phyloP scores from a whole-genome alignment of 1,140 invertebrate species.

The roundworm (Caenorhabditis elegans) region DNA sequence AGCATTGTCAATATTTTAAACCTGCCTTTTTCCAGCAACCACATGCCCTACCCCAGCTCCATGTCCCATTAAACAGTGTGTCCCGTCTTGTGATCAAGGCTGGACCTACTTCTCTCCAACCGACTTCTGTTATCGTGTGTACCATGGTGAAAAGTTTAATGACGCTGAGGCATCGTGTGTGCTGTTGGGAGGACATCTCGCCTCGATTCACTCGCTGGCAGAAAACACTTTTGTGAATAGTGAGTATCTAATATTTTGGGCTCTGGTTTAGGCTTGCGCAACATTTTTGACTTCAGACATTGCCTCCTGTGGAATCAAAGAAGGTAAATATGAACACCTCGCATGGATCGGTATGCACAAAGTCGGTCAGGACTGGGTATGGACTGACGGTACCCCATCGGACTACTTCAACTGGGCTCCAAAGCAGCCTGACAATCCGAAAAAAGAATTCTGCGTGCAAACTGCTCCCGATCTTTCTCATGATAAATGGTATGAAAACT shows the following conservation, averaged over 20 bases:
- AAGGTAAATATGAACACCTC: no score
- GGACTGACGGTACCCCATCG: no score
- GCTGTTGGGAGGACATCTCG: background rate
- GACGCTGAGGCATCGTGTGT: conserved; percentile 32
- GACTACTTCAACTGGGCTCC: no score
- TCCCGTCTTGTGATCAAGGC: background rate
- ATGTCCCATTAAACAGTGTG: conserved; percentile 9
- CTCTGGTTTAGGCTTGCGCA: no score
- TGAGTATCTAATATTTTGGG: no score
- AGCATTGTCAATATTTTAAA: no score
- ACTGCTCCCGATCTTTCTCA: background rate
- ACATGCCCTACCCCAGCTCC: conserved; percentile 11
- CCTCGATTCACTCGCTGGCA: background rate
- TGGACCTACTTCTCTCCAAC: conserved; percentile 39
- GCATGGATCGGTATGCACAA: no score
- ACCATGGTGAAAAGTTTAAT: background rate
- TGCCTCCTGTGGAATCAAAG: background rate
- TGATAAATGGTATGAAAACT: conserved; percentile 32
- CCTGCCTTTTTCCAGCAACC: conserved; percentile 21
- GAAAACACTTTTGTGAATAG: conserved; percentile 40
- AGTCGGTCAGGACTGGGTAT: no score
- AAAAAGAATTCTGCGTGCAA: conserved; percentile 17
- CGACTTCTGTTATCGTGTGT: conserved; percentile 28
- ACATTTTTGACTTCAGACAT: conserved; percentile 24
- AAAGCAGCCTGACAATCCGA: no score